Evolutionary conservation across 2,113 vertebrate genomes (phyloP), one percentile per base, ranked within the genome.

Genomic region (Anoura caudifer): DNA sequence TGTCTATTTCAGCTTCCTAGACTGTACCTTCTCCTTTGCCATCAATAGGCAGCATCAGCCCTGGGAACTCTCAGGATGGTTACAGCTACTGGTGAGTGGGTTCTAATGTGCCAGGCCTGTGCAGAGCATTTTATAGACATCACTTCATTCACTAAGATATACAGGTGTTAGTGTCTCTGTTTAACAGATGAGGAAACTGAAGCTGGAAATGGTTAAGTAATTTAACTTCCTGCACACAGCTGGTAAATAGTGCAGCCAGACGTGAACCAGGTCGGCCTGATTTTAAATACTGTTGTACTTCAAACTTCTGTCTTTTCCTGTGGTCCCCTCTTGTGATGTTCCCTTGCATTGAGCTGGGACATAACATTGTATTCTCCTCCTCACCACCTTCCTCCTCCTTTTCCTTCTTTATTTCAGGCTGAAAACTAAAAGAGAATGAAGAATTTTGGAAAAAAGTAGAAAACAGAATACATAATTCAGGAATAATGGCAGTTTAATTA

Each of bases 401-500:
- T 19, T 50, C 13, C 2, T 88, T 75, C 41, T 83, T 97, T 90
- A 5, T 70, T 82, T 94, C 80, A 65, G 33, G 54, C 43, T 82
- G 19, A 93, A 97, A 97, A 96, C 47, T 65, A 87, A 96, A 93
- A 83, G 22, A 75, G 82, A 59, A 85, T 63, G 38, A 75, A 95
- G 41, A 94, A 91, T 31, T 94, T 76, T 70, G 43, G 54, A 52
- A 92, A 92, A 65, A 87, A 88, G n/a, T 83, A 95, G 81, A 94
- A 94, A 96, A 95, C 11, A 90, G 87, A 97, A 97, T 86, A 88
- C 9, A n/a, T 95, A 96, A 94, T 89, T 95, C 70, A 76, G 80
- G 47, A 85, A 79, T 93, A 94, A 94, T 95, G 90, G 82, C 85
- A 92, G 24, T 94, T 95, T 97, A 96, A 83, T 97, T 94, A 97